phyloP scores from a whole-genome alignment of 2,797 vertebrate species.

The Myripristis murdjan region DNA sequence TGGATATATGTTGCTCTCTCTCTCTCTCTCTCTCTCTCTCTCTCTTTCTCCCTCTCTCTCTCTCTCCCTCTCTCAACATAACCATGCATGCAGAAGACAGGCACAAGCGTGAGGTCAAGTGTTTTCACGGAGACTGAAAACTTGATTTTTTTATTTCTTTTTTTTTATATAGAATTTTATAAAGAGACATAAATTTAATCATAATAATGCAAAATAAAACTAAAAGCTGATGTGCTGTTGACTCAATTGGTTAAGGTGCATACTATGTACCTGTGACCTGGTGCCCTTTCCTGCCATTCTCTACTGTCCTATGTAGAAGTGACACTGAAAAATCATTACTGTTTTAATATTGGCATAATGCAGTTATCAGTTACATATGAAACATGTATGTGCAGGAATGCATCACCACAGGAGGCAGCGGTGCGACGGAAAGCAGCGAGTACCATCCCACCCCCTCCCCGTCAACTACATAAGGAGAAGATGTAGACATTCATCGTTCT shows the following conservation, averaged over 20 bases:
- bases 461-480: conserved; percentile 78
- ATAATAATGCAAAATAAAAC: not conserved
- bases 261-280: not conserved
- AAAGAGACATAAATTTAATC: not conserved
- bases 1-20: conserved; percentile 34
- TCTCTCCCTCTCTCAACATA: not conserved
- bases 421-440: conserved; percentile 44
- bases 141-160: too few species aligned
- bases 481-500: conserved; percentile 76
- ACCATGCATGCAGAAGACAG: not conserved
- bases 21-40: conserved; percentile 61
- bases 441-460: conserved; percentile 14
- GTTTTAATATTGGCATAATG: conserved; percentile 2
- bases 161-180: not conserved
- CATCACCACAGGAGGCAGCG: conserved; percentile 15
- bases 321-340: conserved; percentile 1
- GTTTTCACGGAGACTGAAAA: not conserved
- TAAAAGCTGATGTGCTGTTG: too few species aligned
- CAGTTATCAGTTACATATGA: conserved; percentile 9
- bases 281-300: not conserved
- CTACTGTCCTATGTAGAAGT: not conserved
- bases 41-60: conserved; percentile 32
- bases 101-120: too few species aligned
- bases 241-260: too few species aligned
- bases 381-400: not conserved